Evolutionary conservation across 30 jellyfish, hydroid and myxozoan species (phyloP), one percentile per base, ranked within the genome.

Genomic region (Turritopsis rubra): DNA sequence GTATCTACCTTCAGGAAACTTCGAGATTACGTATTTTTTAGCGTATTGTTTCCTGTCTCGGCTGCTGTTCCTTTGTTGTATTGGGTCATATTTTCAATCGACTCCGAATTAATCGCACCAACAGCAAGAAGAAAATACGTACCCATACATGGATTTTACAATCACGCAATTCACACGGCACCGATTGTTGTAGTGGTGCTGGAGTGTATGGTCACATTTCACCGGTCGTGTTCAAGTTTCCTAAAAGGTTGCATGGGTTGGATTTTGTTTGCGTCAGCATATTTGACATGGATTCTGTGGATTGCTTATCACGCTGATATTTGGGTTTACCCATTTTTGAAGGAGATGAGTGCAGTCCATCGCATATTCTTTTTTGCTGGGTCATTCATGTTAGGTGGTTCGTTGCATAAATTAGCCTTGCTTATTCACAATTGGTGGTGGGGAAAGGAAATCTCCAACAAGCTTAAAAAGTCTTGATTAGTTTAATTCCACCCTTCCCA

Each of bases 301-400:
- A 81, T 89, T 31, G 96, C 93, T 1, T 84, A 78, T 81, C 21
- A 54, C 25, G 93, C 93, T 1, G 72, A 83, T 21, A 78, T 89
- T 22, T 89, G 96, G 96, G 96, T 83, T 24, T 89, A 89, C 71
- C 93, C 93, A 27, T 83, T 89, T 53, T 80, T 89, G 79, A 84
- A 81, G 71, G 93, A 65, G 21, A 75, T 89, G 60, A 84, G 83
- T 52, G 75, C 85, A 88, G 71, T 82, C 31, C 77, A 68, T 23
- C 77, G 77, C 30, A 8, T 68, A 9, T 68, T 68, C 31, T 68
- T 68, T 68, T 68, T 68, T 68, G 21, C 21, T 68, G 1, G 77
- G 17, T 23, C 77, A 0, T 68, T 68, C 19, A 8, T 68, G 16
- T 19, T 68, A 8, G 77, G 77, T n/a, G 28, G 31, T 8, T 23